Percentiles rank a stretch among this genome's conserved stretches.
These are phyloP conservation scores for Tachysurus fulvidraco DNA, from an alignment of 2,113 vertebrate species.

Conservation along the genomic window DNA sequence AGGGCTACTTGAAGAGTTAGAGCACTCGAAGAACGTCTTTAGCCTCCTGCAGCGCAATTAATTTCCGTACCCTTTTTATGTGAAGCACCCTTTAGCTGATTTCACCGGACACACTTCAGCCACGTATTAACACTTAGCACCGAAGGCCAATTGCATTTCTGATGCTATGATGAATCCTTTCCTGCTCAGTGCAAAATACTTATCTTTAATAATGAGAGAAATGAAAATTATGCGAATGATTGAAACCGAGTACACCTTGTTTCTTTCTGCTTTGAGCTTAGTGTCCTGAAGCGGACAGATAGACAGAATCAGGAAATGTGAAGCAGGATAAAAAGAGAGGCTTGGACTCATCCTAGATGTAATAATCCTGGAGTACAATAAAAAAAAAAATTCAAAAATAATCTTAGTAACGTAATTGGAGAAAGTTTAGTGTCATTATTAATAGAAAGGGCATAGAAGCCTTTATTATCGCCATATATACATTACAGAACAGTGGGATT, in stretches of 20 bases:
- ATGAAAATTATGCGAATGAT: neutral
- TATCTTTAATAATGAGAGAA: neutral
- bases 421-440: neutral
- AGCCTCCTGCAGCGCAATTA: slow-evolving; percentile 64
- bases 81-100: slow-evolving; percentile 64
- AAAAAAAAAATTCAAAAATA: neutral
- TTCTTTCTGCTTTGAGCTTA: neutral
- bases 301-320: neutral
- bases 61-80: slow-evolving; percentile 66
- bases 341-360: neutral
- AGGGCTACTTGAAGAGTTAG: slow-evolving; percentile 52
- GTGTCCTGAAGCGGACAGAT: neutral
- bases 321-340: neutral
- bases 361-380: neutral
- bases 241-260: neutral
- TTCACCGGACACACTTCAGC: slow-evolving; percentile 60
- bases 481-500: no score
- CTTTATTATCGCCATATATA: no score
- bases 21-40: slow-evolving; percentile 56
- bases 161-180: slow-evolving; percentile 47
- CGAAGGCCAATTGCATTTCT: slow-evolving; percentile 51
- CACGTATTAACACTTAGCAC: slow-evolving; percentile 57
- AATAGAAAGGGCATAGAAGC: no score
- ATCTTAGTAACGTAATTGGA: neutral
- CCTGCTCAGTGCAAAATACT: slow-evolving; percentile 44